Evolutionary conservation across 92 coral and sea anemone genomes (phyloP), one percentile per base, ranked within the genome.

Genomic region (Paragorgia papillata): DNA sequence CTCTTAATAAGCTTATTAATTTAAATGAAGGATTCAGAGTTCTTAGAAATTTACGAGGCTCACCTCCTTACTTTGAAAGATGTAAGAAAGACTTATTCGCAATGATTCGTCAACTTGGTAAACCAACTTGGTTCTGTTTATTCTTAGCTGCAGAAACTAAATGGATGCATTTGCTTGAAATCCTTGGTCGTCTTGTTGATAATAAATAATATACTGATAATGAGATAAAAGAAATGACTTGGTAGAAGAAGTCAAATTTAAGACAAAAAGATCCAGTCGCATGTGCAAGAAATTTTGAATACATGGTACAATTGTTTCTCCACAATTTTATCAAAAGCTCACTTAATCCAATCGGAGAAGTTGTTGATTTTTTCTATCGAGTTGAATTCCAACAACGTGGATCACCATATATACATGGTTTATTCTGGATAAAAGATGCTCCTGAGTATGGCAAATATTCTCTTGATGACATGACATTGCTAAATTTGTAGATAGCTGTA

Each of bases 21-120:
- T 85, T 88, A 59, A 87, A 87, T 87, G 96, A 90, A 87, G 96
- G 91, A 2, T 87, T 80, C 37, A 76, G 96, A 80, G 96, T 90
- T n/a, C 48, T 90, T 19, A 84, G 41, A 76, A 84, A 90, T 66
- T 33, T 87, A 0, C 24, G 90, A 76, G 96, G 96, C 13, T 46
- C 69, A 0, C 89, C 91, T 15, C 74, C 89, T 35, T 90, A 87
- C 35, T 90, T 90, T 76, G 74, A 90, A 76, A 75, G 59, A 62
- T 89, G 89, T 39, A 82, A 78, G 55, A 85, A 85, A 33, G 87
- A 89, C 44, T 74, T 89, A 24, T 86, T 89, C 83, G 89, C 90
- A 1, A 89, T 83, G 94, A 86, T 89, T 33, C 81, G n/a, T n/a
- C n/a, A n/a, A n/a, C n/a, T n/a, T n/a, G n/a, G n/a, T n/a, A n/a